Evolutionary conservation across 2,113 vertebrate genomes (phyloP), one percentile per base, ranked within the genome.

Genomic region (Pelobates fuscus): DNA sequence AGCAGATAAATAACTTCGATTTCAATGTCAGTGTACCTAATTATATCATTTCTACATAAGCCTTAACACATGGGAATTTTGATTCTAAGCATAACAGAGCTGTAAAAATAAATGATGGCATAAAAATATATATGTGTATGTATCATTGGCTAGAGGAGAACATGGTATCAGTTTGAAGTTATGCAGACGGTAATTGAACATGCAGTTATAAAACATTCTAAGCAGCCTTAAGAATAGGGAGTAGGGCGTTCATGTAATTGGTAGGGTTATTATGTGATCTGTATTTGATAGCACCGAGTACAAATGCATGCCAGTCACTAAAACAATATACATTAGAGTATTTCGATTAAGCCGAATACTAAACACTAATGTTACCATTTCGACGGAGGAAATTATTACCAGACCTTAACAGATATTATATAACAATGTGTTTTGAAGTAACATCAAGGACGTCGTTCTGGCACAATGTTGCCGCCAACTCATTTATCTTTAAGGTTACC

Each of bases 251-350:
- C 26, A 57, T 62, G 29, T 65, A 29, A 65, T 57, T 65, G 64
- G 46, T 61, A 57, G 62, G 30, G 37, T 73, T 63, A 58, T 65
- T 74, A 65, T 57, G 21, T 15, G 49, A 66, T 55, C 49, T 43
- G 46, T 57, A 65, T 21, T 64, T 46, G 46, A 54, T 30, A 65
- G 24, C 61, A 65, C 46, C 49, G 43, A 57, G 62, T 55, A 66
- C 37, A 73, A 73, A 55, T 55, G 55, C 11, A 20, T 73, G 61
- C 62, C 62, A 46, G 14, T 73, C 49, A 44, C 37, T 65, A 73
- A 73, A 73, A 73, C 60, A 73, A 73, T 73, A 73, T 74, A 74
- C 71, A 74, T 60, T 60, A 25, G 68, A 41, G 29, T 20, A 27
- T 66, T 49, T 44, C 32, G 23, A 74, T 74, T 66, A 66, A 14